Evolutionary conservation across 2,797 vertebrate species (phyloP).

Genomic region (Margarornis squamiger): DNA sequence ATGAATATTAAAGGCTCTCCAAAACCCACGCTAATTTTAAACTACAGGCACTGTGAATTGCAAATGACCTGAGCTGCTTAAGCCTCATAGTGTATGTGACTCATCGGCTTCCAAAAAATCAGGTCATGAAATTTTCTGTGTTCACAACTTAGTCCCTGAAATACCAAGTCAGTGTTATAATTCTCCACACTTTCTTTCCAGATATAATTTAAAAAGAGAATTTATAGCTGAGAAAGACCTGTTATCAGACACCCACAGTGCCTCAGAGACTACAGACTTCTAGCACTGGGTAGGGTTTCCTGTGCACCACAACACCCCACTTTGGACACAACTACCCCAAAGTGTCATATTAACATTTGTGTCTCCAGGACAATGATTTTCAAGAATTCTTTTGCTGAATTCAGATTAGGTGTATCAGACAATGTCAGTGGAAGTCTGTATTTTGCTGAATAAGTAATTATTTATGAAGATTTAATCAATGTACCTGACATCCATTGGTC

Average conservation of each 20-base stretch:
- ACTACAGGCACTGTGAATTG: slow-evolving; percentile 36
- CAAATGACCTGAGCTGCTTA: slow-evolving; percentile 54
- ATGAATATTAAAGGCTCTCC: slow-evolving; percentile 70
- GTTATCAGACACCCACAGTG: neutral
- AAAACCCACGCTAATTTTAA: slow-evolving; percentile 72
- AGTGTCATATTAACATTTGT: neutral
- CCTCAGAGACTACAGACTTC: neutral
- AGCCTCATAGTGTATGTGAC: slow-evolving; percentile 26
- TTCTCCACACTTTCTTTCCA: neutral
- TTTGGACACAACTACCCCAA: neutral
- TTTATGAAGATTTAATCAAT: neutral
- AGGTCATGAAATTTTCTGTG: slow-evolving; percentile 19
- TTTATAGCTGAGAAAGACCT: neutral
- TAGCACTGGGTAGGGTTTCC: neutral
- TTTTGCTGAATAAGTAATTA: neutral
- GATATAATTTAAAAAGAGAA: neutral
- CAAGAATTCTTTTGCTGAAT: neutral
- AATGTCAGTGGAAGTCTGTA: neutral
- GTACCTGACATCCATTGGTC: neutral
- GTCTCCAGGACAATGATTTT: neutral
- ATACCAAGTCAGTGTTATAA: neutral
- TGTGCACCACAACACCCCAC: fast-evolving
- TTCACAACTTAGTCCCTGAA: neutral
- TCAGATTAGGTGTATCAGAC: neutral
- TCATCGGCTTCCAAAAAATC: slow-evolving; percentile 45